Evolutionary conservation across 2,888 invertebrate species (phyloP).

Genomic region (Ptilodon capucinus): DNA sequence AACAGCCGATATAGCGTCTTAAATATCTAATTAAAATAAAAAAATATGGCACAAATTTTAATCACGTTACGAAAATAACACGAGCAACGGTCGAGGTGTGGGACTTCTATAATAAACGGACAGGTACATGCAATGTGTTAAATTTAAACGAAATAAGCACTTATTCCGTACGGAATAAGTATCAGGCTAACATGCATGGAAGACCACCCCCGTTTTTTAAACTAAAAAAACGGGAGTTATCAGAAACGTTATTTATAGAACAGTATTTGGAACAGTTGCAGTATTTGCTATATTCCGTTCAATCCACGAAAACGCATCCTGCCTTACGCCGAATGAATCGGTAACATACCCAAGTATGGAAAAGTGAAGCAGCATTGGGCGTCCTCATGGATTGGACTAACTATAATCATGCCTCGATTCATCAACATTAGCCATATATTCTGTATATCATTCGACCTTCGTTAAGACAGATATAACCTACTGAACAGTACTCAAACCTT

Average conservation of each 20-base stretch:
- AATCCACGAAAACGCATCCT: too few species aligned
- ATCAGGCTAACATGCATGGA: conserved; percentile 35
- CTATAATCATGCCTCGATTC: conserved; percentile 14
- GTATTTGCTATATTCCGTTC: too few species aligned
- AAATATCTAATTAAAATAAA: not conserved
- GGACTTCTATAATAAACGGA: conserved; percentile 47
- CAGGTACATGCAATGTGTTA: conserved; percentile 68
- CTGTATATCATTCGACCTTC: too few species aligned
- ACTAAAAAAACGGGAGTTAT: not conserved
- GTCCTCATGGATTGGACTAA: not conserved
- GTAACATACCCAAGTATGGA: too few species aligned
- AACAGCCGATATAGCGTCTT: not conserved
- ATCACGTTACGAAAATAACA: too few species aligned
- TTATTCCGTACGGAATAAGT: conserved; percentile 14
- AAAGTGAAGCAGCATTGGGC: too few species aligned
- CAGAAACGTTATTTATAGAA: not conserved
- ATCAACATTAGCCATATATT: not conserved
- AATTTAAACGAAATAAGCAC: conserved; percentile 56
- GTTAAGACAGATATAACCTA: not conserved
- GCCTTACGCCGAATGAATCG: too few species aligned
- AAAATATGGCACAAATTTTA: not conserved
- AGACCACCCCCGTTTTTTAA: not conserved
- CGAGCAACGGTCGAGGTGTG: conserved; percentile 50
- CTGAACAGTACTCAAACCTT: not conserved
- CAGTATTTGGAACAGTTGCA: too few species aligned